Base-by-base conservation (phyloP, 2,888 invertebrate species). In the Nesidiocoris tenuis region DNA sequence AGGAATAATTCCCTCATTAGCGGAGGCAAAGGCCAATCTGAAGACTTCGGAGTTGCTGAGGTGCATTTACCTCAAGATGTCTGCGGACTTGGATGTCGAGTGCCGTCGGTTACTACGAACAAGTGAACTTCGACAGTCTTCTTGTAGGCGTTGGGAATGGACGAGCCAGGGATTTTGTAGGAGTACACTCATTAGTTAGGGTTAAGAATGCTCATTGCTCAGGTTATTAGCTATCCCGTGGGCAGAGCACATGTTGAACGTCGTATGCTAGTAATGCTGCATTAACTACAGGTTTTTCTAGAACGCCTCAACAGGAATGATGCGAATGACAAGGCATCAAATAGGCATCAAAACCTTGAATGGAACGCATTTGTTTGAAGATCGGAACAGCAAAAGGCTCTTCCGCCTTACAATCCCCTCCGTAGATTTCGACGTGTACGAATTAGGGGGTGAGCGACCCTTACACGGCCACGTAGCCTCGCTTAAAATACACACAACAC, bases 1-100 rank as follows among this genome's bases (percentile, higher is more conserved):
- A 12, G 39, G 24, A 70, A 70, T 70, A 70, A 70, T 70, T 70
- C 70, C 61, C 70, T 70, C 70, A 70, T 70, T 70, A 70, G 70
- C 70, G 70, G 12, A 39, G 39, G 3, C 39, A 12, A 39, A 39
- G 3, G 39, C 39, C 39, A 39, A 39, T 39, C 5, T 12, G 39
- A 39, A 39, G 39, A 39, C 39, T 3, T 39, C 12, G 39, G 12
- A 39, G 5, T 12, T 39, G 39, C 12, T 39, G 39, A 39, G n/a
- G 39, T 39, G 12, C 3, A 39, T 39, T 39, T 39, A 7, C 39
- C 12, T 12, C 5, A 39, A 39, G 39, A 39, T 39, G 39, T 39
- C 5, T 39, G 39, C 5, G 5, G 39, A 39, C 39, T 3, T 12
- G 39, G 39, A 39, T 39, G 39, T 12, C 12, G 39, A 7, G 39